These are phyloP conservation scores for Mesocentrotus franciscanus DNA, from an alignment of 53 echinoderm and acorn worm genomes.

Conservation along the genomic window DNA sequence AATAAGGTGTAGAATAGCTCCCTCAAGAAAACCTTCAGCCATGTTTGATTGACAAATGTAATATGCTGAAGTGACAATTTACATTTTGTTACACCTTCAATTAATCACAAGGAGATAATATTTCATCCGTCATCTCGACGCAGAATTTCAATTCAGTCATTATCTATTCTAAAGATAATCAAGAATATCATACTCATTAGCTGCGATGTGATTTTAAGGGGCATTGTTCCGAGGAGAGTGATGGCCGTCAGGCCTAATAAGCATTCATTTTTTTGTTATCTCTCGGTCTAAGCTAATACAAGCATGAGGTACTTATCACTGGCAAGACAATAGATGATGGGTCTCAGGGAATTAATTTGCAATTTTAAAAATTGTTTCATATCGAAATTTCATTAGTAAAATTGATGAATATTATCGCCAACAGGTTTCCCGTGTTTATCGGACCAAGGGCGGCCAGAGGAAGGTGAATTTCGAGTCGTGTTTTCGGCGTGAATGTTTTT, in stretches of 20 bases:
- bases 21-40: not conserved
- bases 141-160: not conserved
- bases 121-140: not conserved
- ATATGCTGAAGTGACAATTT: not conserved
- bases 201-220: not conserved
- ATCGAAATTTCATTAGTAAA: not conserved
- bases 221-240: not conserved
- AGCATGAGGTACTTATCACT: not conserved
- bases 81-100: not conserved
- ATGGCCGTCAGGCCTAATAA: slow-evolving; percentile 17
- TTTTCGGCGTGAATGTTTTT: not conserved
- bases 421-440: not conserved
- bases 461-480: not conserved
- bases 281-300: not conserved
- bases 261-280: not conserved
- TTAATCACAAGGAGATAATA: not conserved
- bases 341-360: not conserved
- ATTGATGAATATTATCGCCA: not conserved
- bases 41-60: not conserved
- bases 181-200: not conserved
- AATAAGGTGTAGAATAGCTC: not conserved
- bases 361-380: not conserved
- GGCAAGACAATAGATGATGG: not conserved
- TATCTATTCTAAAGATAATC: not conserved
- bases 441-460: not conserved